Percentiles rank a stretch among this genome's conserved stretches.
Conservation (phyloP, 2,888 invertebrate genomes). For the Phanerotoma sp. region DNA sequence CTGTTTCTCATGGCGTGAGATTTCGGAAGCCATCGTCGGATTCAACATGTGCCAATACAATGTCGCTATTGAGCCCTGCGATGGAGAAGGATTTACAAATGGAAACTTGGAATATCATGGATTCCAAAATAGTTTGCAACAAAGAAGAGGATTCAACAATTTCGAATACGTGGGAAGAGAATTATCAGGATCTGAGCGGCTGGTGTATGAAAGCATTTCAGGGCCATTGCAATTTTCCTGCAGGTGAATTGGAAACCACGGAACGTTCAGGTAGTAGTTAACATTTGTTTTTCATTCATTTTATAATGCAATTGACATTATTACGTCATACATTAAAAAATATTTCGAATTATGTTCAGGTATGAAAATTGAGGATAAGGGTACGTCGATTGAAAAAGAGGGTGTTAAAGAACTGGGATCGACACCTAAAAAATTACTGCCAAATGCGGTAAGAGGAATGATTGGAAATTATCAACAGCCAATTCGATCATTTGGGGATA, state of each 20-base stretch:
- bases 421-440: constrained; percentile 27
- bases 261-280: constrained; percentile 46
- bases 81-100: constrained; percentile 43
- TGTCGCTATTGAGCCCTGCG: constrained; percentile 44
- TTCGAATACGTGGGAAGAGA: constrained; percentile 59
- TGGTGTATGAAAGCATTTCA: constrained; percentile 59
- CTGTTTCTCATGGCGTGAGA: constrained; percentile 56
- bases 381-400: constrained; percentile 44
- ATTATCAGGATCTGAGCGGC: constrained; percentile 70
- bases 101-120: constrained; percentile 29
- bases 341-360: constrained; percentile 40
- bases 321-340: too few relatives aligned
- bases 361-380: constrained; percentile 47
- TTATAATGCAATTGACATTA: too few relatives aligned
- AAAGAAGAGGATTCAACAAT: constrained; percentile 35
- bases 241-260: constrained; percentile 50
- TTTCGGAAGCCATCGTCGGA: constrained; percentile 35
- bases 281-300: not conserved
- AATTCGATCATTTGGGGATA: not conserved
- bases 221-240: constrained; percentile 51
- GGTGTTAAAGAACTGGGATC: constrained; percentile 24
- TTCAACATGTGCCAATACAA: constrained; percentile 33
- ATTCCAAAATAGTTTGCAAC: constrained; percentile 8
- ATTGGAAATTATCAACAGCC: not conserved
- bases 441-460: constrained; percentile 28